Conservation (phyloP, 2,888 invertebrate genomes). For the Limnephilus rhombicus region DNA sequence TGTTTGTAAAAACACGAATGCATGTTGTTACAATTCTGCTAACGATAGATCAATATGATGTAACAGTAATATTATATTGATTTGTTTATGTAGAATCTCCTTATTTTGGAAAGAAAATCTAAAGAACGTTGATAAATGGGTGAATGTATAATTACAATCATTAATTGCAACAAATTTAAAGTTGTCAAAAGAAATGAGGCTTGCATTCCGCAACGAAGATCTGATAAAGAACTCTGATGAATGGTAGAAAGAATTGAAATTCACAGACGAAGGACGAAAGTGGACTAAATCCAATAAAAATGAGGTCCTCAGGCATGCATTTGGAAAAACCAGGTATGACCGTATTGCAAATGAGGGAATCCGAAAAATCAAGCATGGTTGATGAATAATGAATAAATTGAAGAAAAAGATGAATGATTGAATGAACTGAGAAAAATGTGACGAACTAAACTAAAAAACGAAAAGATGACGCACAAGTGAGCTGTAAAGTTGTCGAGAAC, state of each 20-base stretch:
- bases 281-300: neutral
- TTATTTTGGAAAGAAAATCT: neutral
- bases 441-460: no score
- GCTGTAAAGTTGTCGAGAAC: neutral
- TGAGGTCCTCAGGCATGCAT: no score
- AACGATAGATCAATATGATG: neutral
- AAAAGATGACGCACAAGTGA: neutral
- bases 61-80: neutral
- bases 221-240: neutral
- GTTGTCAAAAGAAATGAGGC: neutral
- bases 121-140: neutral
- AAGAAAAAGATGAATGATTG: neutral
- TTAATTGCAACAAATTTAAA: neutral
- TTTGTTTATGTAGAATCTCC: neutral
- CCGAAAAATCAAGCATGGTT: no score
- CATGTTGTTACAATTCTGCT: neutral
- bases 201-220: neutral
- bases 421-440: neutral
- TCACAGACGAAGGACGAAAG: neutral
- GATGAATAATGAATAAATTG: neutral
- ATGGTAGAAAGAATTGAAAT: neutral
- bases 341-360: neutral
- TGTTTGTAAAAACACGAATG: neutral
- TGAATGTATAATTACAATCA: neutral
- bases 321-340: neutral